Evolutionary conservation across 2,888 invertebrate genomes (phyloP).

Genomic region (Doris montereyensis): DNA sequence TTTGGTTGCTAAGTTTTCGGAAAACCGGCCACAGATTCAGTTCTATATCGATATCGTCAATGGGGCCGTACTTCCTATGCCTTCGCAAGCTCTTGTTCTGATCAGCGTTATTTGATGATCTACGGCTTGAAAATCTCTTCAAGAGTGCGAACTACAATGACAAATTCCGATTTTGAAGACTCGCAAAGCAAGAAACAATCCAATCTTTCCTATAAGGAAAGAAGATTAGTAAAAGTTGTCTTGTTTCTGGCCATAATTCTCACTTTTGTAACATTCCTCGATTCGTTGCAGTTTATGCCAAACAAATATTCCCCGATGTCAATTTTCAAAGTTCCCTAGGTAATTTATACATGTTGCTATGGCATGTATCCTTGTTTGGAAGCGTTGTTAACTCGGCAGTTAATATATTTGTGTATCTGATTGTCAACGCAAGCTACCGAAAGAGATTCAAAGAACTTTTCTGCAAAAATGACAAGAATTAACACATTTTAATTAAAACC

Average conservation of each 20-base stretch:
- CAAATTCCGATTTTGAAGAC: neutral
- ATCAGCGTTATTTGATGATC: neutral
- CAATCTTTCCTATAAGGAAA: neutral
- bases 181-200: neutral
- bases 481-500: no score
- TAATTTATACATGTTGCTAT: neutral
- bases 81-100: constrained; percentile 7
- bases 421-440: neutral
- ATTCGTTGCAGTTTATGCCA: neutral
- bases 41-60: constrained; percentile 2
- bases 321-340: neutral
- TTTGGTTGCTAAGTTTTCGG: neutral
- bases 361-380: neutral
- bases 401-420: neutral
- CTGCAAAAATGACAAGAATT: no score
- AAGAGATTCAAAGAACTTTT: neutral
- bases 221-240: neutral
- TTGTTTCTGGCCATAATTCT: neutral
- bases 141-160: neutral
- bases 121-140: constrained; percentile 10
- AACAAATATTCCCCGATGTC: neutral
- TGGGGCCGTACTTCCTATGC: constrained; percentile 17
- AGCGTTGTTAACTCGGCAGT: neutral
- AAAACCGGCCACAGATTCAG: constrained; percentile 9
- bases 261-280: neutral